A percentile compares a stretch with the other conserved stretches of the same genome.
Conservation (phyloP, 1,140 invertebrate genomes). For the Aphelinus certus region DNA sequence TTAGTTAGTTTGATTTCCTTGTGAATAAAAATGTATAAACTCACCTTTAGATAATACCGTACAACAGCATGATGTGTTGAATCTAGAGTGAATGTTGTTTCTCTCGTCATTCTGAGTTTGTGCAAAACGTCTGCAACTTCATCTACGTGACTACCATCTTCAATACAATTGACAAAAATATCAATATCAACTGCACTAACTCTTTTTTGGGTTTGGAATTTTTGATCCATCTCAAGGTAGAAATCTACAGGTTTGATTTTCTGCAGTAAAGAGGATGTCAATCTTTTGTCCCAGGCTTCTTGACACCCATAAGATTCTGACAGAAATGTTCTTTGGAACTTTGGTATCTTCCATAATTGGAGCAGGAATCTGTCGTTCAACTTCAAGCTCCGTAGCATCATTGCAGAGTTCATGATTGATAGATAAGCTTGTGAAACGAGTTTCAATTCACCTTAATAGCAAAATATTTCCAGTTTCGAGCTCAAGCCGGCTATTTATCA, state of each 20-base stretch:
- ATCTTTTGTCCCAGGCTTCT: slow-evolving; percentile 72
- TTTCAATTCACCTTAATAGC: no score
- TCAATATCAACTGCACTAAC: slow-evolving; percentile 79
- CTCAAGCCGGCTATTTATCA: no score
- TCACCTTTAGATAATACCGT: slow-evolving; percentile 72
- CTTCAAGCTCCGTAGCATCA: slow-evolving; percentile 10
- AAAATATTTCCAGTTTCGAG: no score
- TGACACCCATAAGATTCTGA: slow-evolving; percentile 75
- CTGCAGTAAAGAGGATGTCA: slow-evolving; percentile 70
- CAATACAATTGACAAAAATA: slow-evolving; percentile 74
- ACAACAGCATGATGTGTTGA: slow-evolving; percentile 86
- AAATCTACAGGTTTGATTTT: slow-evolving; percentile 73
- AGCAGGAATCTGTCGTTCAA: slow-evolving; percentile 36
- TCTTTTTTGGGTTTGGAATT: slow-evolving; percentile 65
- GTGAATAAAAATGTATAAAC: slow-evolving; percentile 39
- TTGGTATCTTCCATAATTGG: slow-evolving; percentile 23
- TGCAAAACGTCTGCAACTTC: slow-evolving; percentile 76
- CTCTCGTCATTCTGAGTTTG: slow-evolving; percentile 75
- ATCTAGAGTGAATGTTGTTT: slow-evolving; percentile 74
- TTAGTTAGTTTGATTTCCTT: not conserved
- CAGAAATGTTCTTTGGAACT: slow-evolving; percentile 63
- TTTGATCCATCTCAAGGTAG: slow-evolving; percentile 72
- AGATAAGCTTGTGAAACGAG: no score
- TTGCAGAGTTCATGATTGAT: slow-evolving; percentile 26
- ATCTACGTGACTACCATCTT: slow-evolving; percentile 64